phyloP scores from a whole-genome alignment of 2,888 invertebrate species.

The Cecidostiba fungosa region DNA sequence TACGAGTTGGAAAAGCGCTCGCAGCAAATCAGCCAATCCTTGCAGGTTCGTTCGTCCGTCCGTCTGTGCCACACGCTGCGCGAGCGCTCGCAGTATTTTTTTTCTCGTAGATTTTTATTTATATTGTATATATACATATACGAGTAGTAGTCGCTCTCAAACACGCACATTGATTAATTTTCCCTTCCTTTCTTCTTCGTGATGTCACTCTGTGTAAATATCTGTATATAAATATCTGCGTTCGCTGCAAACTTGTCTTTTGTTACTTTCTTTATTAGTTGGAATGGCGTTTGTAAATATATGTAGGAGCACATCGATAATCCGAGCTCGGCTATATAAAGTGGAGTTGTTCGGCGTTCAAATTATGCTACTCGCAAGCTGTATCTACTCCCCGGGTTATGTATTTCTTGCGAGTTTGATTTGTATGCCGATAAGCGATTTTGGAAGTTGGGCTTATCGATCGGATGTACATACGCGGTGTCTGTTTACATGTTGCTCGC shows the following conservation, averaged over 20 bases:
- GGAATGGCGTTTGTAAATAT: constrained; percentile 70
- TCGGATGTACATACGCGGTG: background rate
- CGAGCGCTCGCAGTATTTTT: constrained; percentile 3
- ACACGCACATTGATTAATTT: constrained; percentile 64
- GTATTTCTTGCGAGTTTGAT: background rate
- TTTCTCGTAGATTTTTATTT: constrained; percentile 4
- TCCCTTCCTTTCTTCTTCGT: constrained; percentile 33
- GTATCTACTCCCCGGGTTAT: background rate
- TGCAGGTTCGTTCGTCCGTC: constrained; percentile 77
- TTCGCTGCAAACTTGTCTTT: background rate
- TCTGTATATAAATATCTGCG: background rate
- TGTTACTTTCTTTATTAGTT: constrained; percentile 66
- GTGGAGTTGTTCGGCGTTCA: background rate
- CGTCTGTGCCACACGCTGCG: constrained; percentile 18
- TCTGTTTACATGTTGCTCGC: background rate
- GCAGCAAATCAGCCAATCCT: constrained; percentile 79
- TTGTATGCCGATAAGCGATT: background rate
- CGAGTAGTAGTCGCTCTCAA: constrained; percentile 2
- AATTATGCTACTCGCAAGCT: background rate
- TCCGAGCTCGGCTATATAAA: background rate
- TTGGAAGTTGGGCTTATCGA: background rate
- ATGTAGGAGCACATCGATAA: background rate
- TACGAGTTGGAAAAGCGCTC: constrained; percentile 80
- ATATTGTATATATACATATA: background rate
- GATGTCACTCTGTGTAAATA: background rate